Base-by-base conservation (phyloP, 2,888 invertebrate genomes). In the Clusia tigrina region DNA sequence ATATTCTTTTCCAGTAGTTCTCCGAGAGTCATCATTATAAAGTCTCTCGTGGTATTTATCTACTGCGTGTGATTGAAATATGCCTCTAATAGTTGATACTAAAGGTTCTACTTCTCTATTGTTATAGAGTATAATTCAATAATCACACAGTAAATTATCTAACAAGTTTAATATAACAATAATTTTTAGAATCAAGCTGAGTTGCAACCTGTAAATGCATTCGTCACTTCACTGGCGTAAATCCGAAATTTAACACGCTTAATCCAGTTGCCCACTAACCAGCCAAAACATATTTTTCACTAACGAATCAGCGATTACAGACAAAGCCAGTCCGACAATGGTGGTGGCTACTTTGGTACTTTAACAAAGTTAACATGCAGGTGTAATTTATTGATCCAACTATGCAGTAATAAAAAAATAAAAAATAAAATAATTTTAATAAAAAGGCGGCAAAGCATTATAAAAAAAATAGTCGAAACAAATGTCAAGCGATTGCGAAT, bases 401-500 rank as follows among this genome's bases (percentile, higher is more conserved):
- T 12, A 5, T 9, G 32, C 12, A 5, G 32, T 9, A 32, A 5
- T 32, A 12, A 32, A 32, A 32, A 32, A 32, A 9, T 5, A 32
- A 32, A 32, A 32, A 12, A 9, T 32, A 5, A 32, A 32, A 32
- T 12, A 12, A 25, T 15, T 22, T 54, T 2, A 18, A 38, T n/a
- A 15, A 12, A 18, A 38, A 53, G 23, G 25, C 17, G 9, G 46
- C 57, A 62, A 55, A 62, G 54, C 23, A 15, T n/a, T 57, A 15
- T 37, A 58, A 22, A 24, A 22, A 38, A 17, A 6, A n/a, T 5
- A 52, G 52, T 12, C 37, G 12, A 5, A 53, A 24, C 52, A 23
- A 25, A 46, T 25, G 25, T 26, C 59, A 17, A 64, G 48, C 12
- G 23, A 52, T 55, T 32, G 22, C 53, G 12, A 55, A 63, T 42